These are phyloP conservation scores for Galerucella calmariensis DNA, from an alignment of 2,888 invertebrate species.

Conservation along the genomic window DNA sequence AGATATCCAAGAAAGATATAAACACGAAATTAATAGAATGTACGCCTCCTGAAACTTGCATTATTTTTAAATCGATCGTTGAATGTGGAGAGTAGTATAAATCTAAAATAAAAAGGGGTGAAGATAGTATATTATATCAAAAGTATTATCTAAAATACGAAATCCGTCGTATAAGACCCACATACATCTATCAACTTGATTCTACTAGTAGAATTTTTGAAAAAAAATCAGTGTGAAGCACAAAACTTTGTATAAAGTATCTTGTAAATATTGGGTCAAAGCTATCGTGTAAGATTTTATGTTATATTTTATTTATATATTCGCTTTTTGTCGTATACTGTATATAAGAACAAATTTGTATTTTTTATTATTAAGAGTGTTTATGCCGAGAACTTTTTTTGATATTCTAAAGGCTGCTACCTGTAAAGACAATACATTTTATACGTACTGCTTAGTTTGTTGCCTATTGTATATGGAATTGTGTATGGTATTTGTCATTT, in stretches of 20 bases:
- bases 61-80: conserved; percentile 19
- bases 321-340: conserved; percentile 37
- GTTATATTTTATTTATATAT: conserved; percentile 42
- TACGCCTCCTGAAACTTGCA: conserved; percentile 83
- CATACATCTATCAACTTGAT: not conserved
- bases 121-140: not conserved
- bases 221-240: conserved; percentile 39
- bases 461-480: not conserved
- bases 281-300: conserved; percentile 39
- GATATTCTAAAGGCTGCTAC: conserved; percentile 9
- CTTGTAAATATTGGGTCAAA: conserved; percentile 37
- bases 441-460: conserved; percentile 34
- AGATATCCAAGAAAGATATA: conserved; percentile 94
- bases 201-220: not conserved
- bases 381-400: conserved; percentile 4
- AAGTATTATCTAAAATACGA: not conserved
- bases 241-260: conserved; percentile 40
- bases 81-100: not conserved
- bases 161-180: not conserved
- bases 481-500: not conserved
- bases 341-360: conserved; percentile 44
- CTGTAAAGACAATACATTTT: conserved; percentile 14
- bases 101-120: not conserved
- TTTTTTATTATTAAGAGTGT: conserved; percentile 35
- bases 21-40: conserved; percentile 92